Evolutionary conservation across 2,113 vertebrate genomes (phyloP), one percentile per base, ranked within the genome.

Genomic region (Myocastor coypus): DNA sequence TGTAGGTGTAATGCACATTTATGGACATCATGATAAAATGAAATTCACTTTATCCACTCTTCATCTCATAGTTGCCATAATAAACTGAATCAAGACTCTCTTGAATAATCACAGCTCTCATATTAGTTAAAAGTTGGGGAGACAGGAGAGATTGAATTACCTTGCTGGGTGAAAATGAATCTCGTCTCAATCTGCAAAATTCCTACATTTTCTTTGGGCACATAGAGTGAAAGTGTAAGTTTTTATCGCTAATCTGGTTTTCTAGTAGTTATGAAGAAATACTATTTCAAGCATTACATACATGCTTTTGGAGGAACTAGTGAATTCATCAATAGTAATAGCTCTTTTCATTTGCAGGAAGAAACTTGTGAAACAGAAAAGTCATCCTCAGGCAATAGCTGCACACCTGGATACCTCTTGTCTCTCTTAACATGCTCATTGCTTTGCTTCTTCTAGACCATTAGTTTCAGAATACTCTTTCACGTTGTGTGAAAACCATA

Each of bases 331-430:
- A 83, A 4, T 24, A 93, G 13, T 87, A 71, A 66, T 85, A 50
- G 77, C 95, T 80, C 87, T 61, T 86, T 91, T 88, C 71, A 92
- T 94, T 95, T 96, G 22, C 19, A 30, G 55, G 80, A 95, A 94
- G 80, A 92, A 96, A 89, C 86, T 92, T 96, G 80, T 96, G 94
- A 81, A 89, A 87, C 24, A 91, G 66, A 57, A 52, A 83, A 91
- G 66, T 87, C 91, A 57, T 89, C 87, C 83, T 91, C 68, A 61
- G 84, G 97, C 50, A 68, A 75, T 95, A 94, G 61, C 46, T 42
- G 10, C 78, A 89, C 66, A 91, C 83, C 95, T 91, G 83, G 28
- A n/a, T 90, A 83, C n/a, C 26, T 86, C 96, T 64, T n/a, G 37
- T 87, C 75, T 91, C 73, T 69, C 78, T 81, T 73, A 88, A 69